Percentiles rank a stretch among this genome's conserved stretches.
Evolutionary conservation across 2,888 invertebrate species (phyloP).

Genomic region (Chesias legatella): DNA sequence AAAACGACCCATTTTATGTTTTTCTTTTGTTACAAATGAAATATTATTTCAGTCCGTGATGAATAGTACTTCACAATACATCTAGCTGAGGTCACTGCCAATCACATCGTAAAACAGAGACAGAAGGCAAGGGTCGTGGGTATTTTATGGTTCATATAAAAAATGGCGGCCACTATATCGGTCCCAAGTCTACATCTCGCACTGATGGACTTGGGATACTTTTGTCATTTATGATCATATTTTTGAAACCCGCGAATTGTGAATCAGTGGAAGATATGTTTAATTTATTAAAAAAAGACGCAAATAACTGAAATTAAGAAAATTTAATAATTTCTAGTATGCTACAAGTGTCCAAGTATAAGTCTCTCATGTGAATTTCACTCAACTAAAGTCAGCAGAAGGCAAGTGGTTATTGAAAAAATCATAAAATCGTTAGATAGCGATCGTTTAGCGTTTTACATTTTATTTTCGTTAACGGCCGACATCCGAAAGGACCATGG

Average conservation of each 20-base stretch:
- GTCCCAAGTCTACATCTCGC: constrained; percentile 10
- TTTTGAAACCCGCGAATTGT: not conserved
- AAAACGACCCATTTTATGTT: constrained; percentile 12
- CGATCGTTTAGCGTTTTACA: too few relatives aligned
- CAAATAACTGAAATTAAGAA: too few relatives aligned
- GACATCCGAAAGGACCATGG: too few relatives aligned
- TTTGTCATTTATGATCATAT: constrained; percentile 14
- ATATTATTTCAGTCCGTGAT: constrained; percentile 18
- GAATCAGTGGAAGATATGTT: too few relatives aligned
- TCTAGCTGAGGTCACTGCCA: constrained; percentile 43
- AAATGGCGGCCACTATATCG: constrained; percentile 23
- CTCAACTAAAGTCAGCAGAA: too few relatives aligned
- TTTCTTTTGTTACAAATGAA: constrained; percentile 7
- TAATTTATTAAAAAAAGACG: too few relatives aligned
- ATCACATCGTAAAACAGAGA: constrained; percentile 42
- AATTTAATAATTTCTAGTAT: too few relatives aligned
- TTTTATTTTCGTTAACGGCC: too few relatives aligned
- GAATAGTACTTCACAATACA: constrained; percentile 19
- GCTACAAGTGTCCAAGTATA: too few relatives aligned
- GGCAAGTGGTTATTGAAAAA: too few relatives aligned
- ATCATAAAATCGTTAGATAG: too few relatives aligned
- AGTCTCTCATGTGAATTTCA: too few relatives aligned
- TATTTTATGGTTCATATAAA: constrained; percentile 36
- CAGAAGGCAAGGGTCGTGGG: constrained; percentile 25
- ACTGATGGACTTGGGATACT: constrained; percentile 8